These are phyloP conservation scores for Didymodactylos carnosus DNA, from an alignment of 2,888 invertebrate species.

Conservation along the genomic window DNA sequence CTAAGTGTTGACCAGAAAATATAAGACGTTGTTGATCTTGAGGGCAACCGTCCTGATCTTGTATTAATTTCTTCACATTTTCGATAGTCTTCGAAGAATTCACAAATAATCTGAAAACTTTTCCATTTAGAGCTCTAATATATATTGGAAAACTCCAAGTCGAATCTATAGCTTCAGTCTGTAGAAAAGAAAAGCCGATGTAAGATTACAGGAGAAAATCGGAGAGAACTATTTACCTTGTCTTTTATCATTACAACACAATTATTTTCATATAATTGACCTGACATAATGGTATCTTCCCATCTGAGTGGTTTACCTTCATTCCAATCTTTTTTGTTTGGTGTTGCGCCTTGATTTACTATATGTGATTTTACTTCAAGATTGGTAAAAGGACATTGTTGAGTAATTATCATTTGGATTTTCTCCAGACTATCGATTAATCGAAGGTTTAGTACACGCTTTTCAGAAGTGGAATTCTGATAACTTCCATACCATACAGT, in stretches of 20 bases:
- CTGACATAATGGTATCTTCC: neutral
- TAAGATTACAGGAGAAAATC: neutral
- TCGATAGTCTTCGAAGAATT: conserved; percentile 20
- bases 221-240: neutral
- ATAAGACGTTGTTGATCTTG: conserved; percentile 66
- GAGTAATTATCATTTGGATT: neutral
- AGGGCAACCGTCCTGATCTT: conserved; percentile 68
- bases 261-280: neutral
- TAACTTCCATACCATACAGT: neutral
- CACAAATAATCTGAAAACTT: conserved; percentile 74
- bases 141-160: conserved; percentile 26
- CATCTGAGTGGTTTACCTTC: neutral
- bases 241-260: neutral
- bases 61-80: conserved; percentile 49
- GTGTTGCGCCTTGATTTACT: neutral
- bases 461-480: neutral
- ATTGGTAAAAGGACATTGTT: neutral
- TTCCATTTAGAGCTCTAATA: conserved; percentile 76
- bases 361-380: neutral
- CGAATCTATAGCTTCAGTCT: neutral
- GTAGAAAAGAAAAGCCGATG: neutral
- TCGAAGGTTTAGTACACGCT: neutral
- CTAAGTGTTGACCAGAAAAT: conserved; percentile 45
- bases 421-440: neutral
- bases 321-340: neutral